Conservation (phyloP, 2,113 vertebrate genomes). For the Callipepla squamata region DNA sequence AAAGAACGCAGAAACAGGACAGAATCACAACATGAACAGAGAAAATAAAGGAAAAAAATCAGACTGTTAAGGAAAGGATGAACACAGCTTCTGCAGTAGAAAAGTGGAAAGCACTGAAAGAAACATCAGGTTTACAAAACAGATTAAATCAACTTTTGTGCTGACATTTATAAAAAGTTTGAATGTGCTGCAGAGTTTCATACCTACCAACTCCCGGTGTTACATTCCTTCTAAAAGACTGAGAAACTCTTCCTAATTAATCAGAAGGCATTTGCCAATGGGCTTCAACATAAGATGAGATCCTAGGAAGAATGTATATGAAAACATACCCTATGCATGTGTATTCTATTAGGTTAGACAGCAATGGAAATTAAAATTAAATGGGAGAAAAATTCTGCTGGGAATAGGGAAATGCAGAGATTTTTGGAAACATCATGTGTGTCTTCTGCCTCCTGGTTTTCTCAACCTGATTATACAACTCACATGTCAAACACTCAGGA, state of each 20-base stretch:
- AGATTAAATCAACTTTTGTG: neutral
- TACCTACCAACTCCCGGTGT: neutral
- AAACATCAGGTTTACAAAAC: neutral
- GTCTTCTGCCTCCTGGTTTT: neutral
- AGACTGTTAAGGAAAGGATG: neutral
- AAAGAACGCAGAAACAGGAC: neutral
- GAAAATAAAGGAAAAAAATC: neutral
- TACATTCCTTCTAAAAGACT: neutral
- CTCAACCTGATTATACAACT: neutral
- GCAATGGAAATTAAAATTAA: neutral
- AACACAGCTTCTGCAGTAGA: neutral
- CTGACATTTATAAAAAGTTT: neutral
- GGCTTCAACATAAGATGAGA: neutral
- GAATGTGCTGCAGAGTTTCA: neutral
- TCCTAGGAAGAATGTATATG: fast-evolving
- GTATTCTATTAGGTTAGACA: neutral
- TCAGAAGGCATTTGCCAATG: neutral
- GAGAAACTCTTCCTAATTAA: neutral
- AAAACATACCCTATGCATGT: neutral
- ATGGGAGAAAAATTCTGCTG: neutral
- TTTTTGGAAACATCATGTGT: neutral
- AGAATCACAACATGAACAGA: neutral
- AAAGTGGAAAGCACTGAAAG: neutral
- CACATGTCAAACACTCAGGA: neutral
- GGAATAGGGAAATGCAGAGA: neutral